phyloP scores from a whole-genome alignment of 2,888 invertebrate genomes.

The Caenorhabditis afra region DNA sequence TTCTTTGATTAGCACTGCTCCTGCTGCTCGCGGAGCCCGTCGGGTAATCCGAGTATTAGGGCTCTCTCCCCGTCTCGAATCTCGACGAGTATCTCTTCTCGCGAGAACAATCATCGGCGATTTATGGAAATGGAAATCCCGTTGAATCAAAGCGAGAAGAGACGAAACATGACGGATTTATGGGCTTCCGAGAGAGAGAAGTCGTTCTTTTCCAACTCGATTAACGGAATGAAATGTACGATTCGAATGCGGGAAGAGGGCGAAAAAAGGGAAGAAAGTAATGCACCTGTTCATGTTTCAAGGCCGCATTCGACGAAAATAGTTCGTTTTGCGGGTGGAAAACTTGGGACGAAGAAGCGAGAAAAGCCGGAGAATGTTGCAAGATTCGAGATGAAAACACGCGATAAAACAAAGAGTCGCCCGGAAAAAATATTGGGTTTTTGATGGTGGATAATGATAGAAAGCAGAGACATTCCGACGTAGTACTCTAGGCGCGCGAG shows the following conservation, averaged over 20 bases:
- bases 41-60: slow-evolving; percentile 22
- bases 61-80: background rate
- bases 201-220: slow-evolving; percentile 29
- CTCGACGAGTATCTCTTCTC: background rate
- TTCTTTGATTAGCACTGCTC: slow-evolving; percentile 42
- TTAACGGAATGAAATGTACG: slow-evolving; percentile 23
- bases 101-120: slow-evolving; percentile 15
- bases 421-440: slow-evolving; percentile 24
- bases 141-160: slow-evolving; percentile 6
- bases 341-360: slow-evolving; percentile 4
- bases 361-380: slow-evolving; percentile 34
- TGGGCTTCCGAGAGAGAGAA: slow-evolving; percentile 22
- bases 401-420: slow-evolving; percentile 39
- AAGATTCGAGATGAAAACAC: slow-evolving; percentile 37
- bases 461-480: no score
- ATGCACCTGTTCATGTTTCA: slow-evolving; percentile 2
- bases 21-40: background rate
- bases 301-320: slow-evolving; percentile 21
- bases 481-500: background rate
- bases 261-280: background rate
- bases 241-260: background rate
- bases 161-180: slow-evolving; percentile 57
- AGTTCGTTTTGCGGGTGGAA: background rate
- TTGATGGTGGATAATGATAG: slow-evolving; percentile 44
- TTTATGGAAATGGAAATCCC: slow-evolving; percentile 9